Evolutionary conservation across 2,888 invertebrate species (phyloP).

Genomic region (Hyposoter didymator): DNA sequence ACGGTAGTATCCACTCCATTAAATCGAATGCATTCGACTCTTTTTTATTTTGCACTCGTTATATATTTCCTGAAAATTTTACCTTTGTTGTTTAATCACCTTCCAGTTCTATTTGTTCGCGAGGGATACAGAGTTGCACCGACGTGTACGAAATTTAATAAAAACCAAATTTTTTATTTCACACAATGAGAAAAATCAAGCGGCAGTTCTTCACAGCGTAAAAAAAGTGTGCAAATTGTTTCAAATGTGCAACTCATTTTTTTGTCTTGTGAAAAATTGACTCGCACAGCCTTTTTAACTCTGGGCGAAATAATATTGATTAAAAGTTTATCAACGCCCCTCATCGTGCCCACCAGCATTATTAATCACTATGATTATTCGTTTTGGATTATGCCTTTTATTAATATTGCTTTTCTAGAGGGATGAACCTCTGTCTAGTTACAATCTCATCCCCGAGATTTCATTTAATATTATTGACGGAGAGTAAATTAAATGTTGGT

Average conservation of each 20-base stretch:
- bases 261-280: not conserved
- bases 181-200: not conserved
- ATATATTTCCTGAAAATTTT: constrained; percentile 50
- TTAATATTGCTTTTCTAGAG: not conserved
- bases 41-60: constrained; percentile 26
- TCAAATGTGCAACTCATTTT: not conserved
- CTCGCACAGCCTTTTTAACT: not conserved
- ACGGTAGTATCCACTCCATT: constrained; percentile 60
- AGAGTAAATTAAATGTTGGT: not conserved
- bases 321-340: not conserved
- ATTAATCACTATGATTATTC: not conserved
- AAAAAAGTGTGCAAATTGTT: not conserved
- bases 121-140: not conserved
- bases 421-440: not conserved
- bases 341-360: not conserved
- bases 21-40: constrained; percentile 54
- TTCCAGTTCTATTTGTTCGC: constrained; percentile 39
- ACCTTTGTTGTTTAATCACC: constrained; percentile 64
- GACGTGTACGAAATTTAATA: not conserved
- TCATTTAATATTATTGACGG: constrained; percentile 1
- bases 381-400: not conserved
- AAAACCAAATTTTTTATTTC: not conserved
- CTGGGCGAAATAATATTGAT: not conserved
- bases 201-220: not conserved
- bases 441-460: not conserved